A percentile compares a stretch with the other conserved stretches of the same genome.
These are phyloP conservation scores for Cheirogaleus medius DNA, from an alignment of 2,113 vertebrate species.

Conservation along the genomic window DNA sequence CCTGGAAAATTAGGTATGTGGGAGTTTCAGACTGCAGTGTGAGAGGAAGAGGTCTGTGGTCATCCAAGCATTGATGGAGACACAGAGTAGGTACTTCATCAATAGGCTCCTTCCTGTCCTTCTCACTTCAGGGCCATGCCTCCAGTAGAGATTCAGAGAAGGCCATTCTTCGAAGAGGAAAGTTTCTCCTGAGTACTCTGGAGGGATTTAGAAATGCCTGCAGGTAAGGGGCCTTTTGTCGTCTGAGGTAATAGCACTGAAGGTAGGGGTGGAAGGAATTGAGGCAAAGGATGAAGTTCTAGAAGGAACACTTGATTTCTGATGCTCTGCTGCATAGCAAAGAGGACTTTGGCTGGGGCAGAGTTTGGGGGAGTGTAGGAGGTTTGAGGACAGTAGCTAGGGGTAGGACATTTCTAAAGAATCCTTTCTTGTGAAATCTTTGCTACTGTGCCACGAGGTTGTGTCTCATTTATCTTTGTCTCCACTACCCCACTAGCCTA, in stretches of 20 bases:
- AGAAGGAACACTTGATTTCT: neutral
- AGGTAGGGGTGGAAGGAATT: neutral
- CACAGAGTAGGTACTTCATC: neutral
- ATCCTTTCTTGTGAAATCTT: neutral
- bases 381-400: neutral
- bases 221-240: slow-evolving; percentile 86
- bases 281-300: neutral
- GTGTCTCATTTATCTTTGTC: neutral
- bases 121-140: slow-evolving; percentile 65
- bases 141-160: slow-evolving; percentile 71
- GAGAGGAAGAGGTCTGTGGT: neutral
- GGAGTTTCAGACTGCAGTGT: neutral
- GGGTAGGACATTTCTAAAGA: neutral
- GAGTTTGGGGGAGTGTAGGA: neutral
- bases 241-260: neutral
- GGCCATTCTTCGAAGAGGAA: slow-evolving; percentile 77
- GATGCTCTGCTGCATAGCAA: neutral
- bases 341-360: neutral
- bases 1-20: neutral
- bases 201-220: slow-evolving; percentile 92
- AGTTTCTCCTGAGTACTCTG: slow-evolving; percentile 88
- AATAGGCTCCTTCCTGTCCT: neutral
- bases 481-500: neutral
- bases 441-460: neutral
- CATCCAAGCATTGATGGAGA: neutral